Conservation (phyloP, 2,888 invertebrate species). For the Acholoe squamosa region DNA sequence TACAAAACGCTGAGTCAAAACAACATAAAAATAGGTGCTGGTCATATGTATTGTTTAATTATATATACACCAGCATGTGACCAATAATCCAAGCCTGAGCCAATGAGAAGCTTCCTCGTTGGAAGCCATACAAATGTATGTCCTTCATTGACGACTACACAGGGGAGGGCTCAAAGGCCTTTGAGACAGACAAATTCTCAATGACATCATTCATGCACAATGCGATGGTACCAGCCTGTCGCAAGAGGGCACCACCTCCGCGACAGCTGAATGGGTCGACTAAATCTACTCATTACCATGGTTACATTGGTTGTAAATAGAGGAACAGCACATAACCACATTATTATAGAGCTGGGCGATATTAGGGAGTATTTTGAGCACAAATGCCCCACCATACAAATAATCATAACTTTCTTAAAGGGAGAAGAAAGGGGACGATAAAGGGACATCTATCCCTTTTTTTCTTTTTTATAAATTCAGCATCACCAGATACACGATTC, state of each 20-base stretch:
- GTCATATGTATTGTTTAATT: background rate
- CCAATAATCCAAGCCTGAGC: slow-evolving; percentile 51
- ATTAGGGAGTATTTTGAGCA: slow-evolving; percentile 45
- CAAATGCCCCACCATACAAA: background rate
- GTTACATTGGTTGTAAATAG: slow-evolving; percentile 48
- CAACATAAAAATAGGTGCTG: slow-evolving; percentile 41
- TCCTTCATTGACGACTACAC: slow-evolving; percentile 18
- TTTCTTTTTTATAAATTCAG: background rate
- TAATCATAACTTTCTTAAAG: background rate
- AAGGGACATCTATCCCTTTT: background rate
- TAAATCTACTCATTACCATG: slow-evolving; percentile 47
- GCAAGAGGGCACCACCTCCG: background rate
- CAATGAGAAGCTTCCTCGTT: background rate
- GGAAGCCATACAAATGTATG: slow-evolving; percentile 15
- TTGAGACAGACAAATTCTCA: slow-evolving; percentile 42
- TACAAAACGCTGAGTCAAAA: slow-evolving; percentile 47
- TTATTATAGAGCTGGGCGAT: slow-evolving; percentile 28
- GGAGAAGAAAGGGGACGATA: slow-evolving; percentile 35
- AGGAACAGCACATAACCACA: slow-evolving; percentile 48
- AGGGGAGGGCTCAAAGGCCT: background rate
- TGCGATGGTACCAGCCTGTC: slow-evolving; percentile 59
- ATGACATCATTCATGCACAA: slow-evolving; percentile 58
- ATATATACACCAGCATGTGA: slow-evolving; percentile 7
- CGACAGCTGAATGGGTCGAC: slow-evolving; percentile 35
- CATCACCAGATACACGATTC: background rate